Conservation (phyloP, 2,888 invertebrate species). For the Drosophila demipolita region DNA sequence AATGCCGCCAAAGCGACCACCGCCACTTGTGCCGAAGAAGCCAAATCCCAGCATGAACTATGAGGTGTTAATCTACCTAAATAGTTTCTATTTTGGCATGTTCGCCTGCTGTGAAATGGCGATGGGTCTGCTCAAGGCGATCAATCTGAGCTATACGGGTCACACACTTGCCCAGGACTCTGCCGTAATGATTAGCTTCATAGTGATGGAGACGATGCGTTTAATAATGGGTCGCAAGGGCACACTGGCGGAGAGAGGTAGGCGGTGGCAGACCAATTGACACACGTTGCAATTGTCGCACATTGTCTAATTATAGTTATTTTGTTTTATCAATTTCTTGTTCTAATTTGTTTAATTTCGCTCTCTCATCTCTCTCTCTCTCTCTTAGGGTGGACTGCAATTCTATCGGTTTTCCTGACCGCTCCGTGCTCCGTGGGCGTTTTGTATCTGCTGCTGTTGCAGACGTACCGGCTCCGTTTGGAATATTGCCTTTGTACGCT, state of each 20-base stretch:
- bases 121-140: slow-evolving; percentile 92
- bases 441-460: slow-evolving; percentile 94
- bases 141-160: slow-evolving; percentile 92
- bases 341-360: slow-evolving; percentile 20
- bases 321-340: slow-evolving; percentile 28
- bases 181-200: slow-evolving; percentile 90
- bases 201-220: slow-evolving; percentile 92
- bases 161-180: slow-evolving; percentile 92
- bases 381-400: slow-evolving; percentile 90
- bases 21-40: slow-evolving; percentile 84
- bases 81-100: slow-evolving; percentile 94
- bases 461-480: slow-evolving; percentile 93
- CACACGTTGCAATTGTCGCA: slow-evolving; percentile 14
- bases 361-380: slow-evolving; percentile 56
- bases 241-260: slow-evolving; percentile 83
- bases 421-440: slow-evolving; percentile 93
- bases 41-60: slow-evolving; percentile 92
- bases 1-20: slow-evolving; percentile 80
- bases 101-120: slow-evolving; percentile 93
- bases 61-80: slow-evolving; percentile 93
- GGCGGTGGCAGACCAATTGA: slow-evolving; percentile 33
- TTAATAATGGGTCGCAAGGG: slow-evolving; percentile 94
- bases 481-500: slow-evolving; percentile 95
- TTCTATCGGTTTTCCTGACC: slow-evolving; percentile 92
- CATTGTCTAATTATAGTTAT: slow-evolving; percentile 56